These are phyloP conservation scores for Nemapogon koenigi DNA, from an alignment of 2,888 invertebrate genomes.

Conservation along the genomic window DNA sequence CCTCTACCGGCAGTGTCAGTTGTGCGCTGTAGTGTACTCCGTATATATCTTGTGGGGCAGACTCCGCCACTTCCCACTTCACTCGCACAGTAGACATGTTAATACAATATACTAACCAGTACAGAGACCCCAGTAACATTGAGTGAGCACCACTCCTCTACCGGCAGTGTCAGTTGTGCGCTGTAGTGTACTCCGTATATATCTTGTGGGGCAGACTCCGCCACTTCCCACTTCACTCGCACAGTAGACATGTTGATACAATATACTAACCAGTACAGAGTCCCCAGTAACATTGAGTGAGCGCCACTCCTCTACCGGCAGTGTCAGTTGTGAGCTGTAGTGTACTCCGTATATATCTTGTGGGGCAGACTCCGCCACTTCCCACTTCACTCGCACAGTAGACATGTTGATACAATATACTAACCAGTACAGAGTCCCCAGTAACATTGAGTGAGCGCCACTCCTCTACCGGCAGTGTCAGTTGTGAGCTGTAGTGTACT, in stretches of 20 bases:
- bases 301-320: constrained; percentile 50
- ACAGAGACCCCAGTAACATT: constrained; percentile 33
- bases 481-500: constrained; percentile 43
- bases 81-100: no score
- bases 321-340: constrained; percentile 41
- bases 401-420: constrained; percentile 26
- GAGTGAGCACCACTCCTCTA: constrained; percentile 44
- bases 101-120: constrained; percentile 26
- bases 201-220: no score
- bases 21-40: constrained; percentile 48
- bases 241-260: no score
- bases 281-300: constrained; percentile 29
- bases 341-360: constrained; percentile 39
- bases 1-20: constrained; percentile 34
- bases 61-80: no score
- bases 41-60: constrained; percentile 38
- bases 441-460: constrained; percentile 42
- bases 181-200: constrained; percentile 54
- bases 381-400: constrained; percentile 33
- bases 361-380: no score
- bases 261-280: constrained; percentile 30
- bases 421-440: constrained; percentile 34
- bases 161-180: constrained; percentile 33
- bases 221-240: no score
- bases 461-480: constrained; percentile 34